Percentiles rank a stretch among this genome's conserved stretches.
Evolutionary conservation across 2,113 vertebrate genomes (phyloP).

Genomic region (Mus spicilegus): DNA sequence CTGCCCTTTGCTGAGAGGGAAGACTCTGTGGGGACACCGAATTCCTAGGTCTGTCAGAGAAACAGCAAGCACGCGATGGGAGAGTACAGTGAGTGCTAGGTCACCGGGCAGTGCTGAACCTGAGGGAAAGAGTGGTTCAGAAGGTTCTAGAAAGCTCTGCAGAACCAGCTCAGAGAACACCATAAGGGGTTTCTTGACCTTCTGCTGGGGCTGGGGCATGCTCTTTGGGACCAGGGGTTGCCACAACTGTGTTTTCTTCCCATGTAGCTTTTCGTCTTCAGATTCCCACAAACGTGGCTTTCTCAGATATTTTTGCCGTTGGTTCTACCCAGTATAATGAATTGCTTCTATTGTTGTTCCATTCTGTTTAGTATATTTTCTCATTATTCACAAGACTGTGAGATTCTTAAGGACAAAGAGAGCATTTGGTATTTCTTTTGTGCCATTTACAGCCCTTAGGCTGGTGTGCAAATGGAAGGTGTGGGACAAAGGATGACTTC

Average conservation of each 20-base stretch:
- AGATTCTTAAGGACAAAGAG: constrained; percentile 14
- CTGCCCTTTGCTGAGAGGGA: neutral
- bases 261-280: neutral
- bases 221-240: neutral
- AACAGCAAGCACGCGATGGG: neutral
- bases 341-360: constrained; percentile 26
- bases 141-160: constrained; percentile 61
- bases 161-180: constrained; percentile 60
- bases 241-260: constrained; percentile 17
- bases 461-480: neutral
- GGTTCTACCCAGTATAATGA: neutral
- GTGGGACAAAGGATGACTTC: neutral
- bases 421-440: neutral
- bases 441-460: neutral
- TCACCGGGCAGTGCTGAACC: constrained; percentile 8
- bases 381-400: neutral
- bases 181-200: constrained; percentile 49
- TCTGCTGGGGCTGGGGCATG: neutral
- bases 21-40: neutral
- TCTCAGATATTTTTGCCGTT: neutral
- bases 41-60: constrained; percentile 37
- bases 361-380: constrained; percentile 25
- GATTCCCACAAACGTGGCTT: constrained; percentile 55
- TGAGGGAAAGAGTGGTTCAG: constrained; percentile 52
- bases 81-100: constrained; percentile 2